Evolutionary conservation across 2,888 invertebrate genomes (phyloP), one percentile per base, ranked within the genome.

Genomic region (Quadroppia sp.): DNA sequence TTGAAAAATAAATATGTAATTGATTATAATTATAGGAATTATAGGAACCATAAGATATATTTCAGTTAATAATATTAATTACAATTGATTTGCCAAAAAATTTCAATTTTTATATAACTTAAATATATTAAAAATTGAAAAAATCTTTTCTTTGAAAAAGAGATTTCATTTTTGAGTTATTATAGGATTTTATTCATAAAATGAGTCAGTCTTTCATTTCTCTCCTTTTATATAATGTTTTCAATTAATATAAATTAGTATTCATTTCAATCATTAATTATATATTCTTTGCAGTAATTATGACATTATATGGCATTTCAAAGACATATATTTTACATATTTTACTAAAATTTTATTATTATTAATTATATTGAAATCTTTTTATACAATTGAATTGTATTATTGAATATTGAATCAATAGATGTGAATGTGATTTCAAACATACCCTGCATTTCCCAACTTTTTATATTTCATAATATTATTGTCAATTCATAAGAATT

Each of bases 371-470:
- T 13, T 45, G 15, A 45, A 45, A 45, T 2, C 15, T 45, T 17
- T 45, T 45, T 11, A 11, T 45, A 45, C 45, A 45, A 45, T 45
- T 45, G 15, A 15, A 45, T 45, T 45, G 45, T 45, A 45, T 45
- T 45, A 17, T 11, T 45, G 17, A 7, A 36, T 36, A 36, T 7
- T 36, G 4, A 36, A 36, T 36, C 36, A 11, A 36, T 36, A 36
- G 4, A 36, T 15, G 6, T 45, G 4, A 9, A 45, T 45, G 11
- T 13, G 45, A 13, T 53, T 11, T 53, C 53, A 25, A 53, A 25
- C 53, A 53, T 53, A 53, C 53, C 53, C 53, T 53, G 53, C 53
- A 53, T 53, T 53, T 53, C 53, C 53, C 45, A 45, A 45, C 45
- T 45, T 45, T 45, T 45, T 45, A 13, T 11, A 7, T 36, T 7